Percentiles rank a stretch among this genome's conserved stretches.
phyloP scores from a whole-genome alignment of 1,140 invertebrate species.

The Camponotus vicinus region DNA sequence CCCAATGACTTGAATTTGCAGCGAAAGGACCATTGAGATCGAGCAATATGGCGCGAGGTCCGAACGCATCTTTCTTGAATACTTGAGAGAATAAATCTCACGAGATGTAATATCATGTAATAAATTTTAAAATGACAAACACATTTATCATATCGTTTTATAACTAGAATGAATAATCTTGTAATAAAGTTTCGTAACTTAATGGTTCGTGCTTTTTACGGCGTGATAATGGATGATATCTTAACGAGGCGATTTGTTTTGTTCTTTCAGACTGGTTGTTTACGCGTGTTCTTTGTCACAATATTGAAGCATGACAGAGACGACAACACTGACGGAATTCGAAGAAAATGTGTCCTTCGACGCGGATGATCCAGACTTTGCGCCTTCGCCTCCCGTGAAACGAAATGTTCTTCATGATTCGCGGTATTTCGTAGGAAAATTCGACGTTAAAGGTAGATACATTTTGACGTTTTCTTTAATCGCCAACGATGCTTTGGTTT shows the following conservation, averaged over 20 bases:
- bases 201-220: background rate
- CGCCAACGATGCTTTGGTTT: background rate
- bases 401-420: slow-evolving; percentile 58
- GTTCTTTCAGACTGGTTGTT: background rate
- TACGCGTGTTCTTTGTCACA: background rate
- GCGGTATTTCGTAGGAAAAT: slow-evolving; percentile 55
- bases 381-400: slow-evolving; percentile 29
- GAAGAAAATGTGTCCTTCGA: slow-evolving; percentile 79
- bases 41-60: background rate
- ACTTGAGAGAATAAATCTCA: background rate
- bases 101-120: background rate
- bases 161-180: background rate
- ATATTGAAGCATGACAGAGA: slow-evolving; percentile 53
- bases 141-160: too few relatives aligned
- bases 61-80: background rate
- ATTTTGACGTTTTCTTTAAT: slow-evolving; percentile 22
- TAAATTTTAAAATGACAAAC: too few relatives aligned
- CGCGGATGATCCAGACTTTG: slow-evolving; percentile 79
- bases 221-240: background rate
- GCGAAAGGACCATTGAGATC: background rate
- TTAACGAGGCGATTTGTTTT: background rate
- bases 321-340: slow-evolving; percentile 75
- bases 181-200: background rate
- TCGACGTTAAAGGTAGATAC: slow-evolving; percentile 68
- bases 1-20: background rate